Base-by-base conservation (phyloP, 1,140 invertebrate genomes). In the Dendrolimus kikuchii region DNA sequence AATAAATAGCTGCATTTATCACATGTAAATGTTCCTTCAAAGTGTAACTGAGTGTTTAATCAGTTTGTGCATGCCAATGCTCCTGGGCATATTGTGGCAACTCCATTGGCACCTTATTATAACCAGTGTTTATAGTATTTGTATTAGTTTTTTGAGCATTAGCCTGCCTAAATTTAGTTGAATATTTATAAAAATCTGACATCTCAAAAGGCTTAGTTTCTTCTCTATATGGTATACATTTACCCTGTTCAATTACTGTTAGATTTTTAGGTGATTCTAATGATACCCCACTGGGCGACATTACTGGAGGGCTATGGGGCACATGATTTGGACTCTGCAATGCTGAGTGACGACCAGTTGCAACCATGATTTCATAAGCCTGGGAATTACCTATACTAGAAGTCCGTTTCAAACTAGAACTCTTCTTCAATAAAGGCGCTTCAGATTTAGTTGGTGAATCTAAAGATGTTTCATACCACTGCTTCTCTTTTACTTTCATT, bases 111-210 rank as follows among this genome's bases (percentile, higher is more conserved):
- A 78, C 53, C 61, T 84, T 81, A 60, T 81, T 80, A 55, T 76
- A 82, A 9, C 68, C 59, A 37, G 61, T 60, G 58, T 68, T 71
- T 8, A 72, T 42, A 53, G 67, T 66, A 45, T 71, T 5, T 71
- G 53, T 37, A 60, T 41, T 8, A 63, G 57, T 55, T 48, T 82
- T 83, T 52, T 71, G 75, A 51, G 57, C 61, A 67, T 66, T 76
- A n/a, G 67, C 74, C 89, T 94, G 93, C 23, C 95, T 90, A 79
- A 94, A 96, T 73, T 97, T 97, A 38, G 95, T 96, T 48, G 96
- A 98, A 77, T 99, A 99, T 85, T 98, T 98, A 85, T 98, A 99
- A 87, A 98, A 98, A 80, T 99, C 97, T 0, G 96, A 94, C 93
- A 98, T 97, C 88, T 98, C 96, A 84, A 97, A 99, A 7, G 96